A percentile compares a stretch with the other conserved stretches of the same genome.
These are phyloP conservation scores for Cacoxenus indagator DNA, from an alignment of 2,888 invertebrate species.

Conservation along the genomic window DNA sequence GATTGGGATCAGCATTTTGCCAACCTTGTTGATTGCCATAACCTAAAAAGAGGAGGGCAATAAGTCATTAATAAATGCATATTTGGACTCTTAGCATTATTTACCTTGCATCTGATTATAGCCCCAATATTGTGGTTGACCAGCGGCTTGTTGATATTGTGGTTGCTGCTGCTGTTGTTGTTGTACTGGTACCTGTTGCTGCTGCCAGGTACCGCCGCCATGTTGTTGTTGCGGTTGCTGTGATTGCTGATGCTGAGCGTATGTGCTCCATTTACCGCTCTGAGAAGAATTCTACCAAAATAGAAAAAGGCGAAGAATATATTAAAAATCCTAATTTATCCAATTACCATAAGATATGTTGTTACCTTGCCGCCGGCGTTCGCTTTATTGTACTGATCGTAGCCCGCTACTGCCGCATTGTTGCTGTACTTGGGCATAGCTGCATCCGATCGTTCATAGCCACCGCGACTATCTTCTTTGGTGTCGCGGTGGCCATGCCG, in stretches of 20 bases:
- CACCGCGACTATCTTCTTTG: conserved; percentile 72
- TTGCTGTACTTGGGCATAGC: conserved; percentile 57
- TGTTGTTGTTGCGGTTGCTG: conserved; percentile 50
- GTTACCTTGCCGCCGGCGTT: conserved; percentile 51
- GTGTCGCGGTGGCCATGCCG: conserved; percentile 72
- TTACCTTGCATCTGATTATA: conserved; percentile 68
- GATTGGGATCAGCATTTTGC: conserved; percentile 65
- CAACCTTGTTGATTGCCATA: conserved; percentile 66
- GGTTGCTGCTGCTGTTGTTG: conserved; percentile 49
- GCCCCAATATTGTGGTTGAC: conserved; percentile 65
- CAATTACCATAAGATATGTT: background rate
- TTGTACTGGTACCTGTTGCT: conserved; percentile 43
- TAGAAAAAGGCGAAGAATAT: background rate
- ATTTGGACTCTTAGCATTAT: conserved; percentile 24
- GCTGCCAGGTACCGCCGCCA: conserved; percentile 44
- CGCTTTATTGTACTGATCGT: conserved; percentile 59
- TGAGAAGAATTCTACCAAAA: conserved; percentile 36
- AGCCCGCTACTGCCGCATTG: conserved; percentile 47
- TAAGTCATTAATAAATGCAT: background rate
- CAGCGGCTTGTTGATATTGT: conserved; percentile 39
- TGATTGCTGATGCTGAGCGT: conserved; percentile 53
- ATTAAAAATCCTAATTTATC: background rate
- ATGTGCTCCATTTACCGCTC: conserved; percentile 60
- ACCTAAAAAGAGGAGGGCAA: conserved; percentile 43
- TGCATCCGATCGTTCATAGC: conserved; percentile 69